Percentiles rank a stretch among this genome's conserved stretches.
phyloP scores from a whole-genome alignment of 2,888 invertebrate genomes.

The Tenthredo mesomela region DNA sequence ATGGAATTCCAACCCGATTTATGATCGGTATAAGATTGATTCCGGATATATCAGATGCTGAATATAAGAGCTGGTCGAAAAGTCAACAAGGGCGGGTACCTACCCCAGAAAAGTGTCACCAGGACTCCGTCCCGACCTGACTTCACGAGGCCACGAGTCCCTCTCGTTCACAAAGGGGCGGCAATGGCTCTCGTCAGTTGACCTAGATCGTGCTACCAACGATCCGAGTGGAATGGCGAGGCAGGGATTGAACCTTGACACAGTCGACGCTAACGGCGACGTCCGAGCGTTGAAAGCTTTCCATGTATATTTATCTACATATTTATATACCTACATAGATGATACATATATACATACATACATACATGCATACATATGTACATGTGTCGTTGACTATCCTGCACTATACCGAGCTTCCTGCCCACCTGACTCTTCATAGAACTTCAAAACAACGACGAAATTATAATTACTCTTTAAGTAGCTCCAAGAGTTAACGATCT shows the following conservation, averaged over 20 bases:
- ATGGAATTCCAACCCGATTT: not conserved
- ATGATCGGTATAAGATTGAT: not conserved
- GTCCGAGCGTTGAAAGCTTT: constrained; percentile 30
- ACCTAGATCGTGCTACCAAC: constrained; percentile 46
- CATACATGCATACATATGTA: not conserved
- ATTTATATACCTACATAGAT: not conserved
- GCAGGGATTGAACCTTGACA: constrained; percentile 45
- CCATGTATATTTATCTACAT: constrained; percentile 1
- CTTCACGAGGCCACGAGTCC: constrained; percentile 36
- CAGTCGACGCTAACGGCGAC: constrained; percentile 24
- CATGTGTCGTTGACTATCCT: constrained; percentile 21
- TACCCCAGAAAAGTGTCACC: constrained; percentile 37
- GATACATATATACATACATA: too few relatives aligned
- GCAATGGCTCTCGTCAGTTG: constrained; percentile 44
- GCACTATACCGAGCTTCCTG: not conserved
- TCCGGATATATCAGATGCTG: not conserved
- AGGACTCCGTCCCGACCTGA: constrained; percentile 21
- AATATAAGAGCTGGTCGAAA: not conserved
- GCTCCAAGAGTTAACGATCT: constrained; percentile 44
- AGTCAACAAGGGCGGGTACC: constrained; percentile 23
- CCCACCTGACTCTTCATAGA: not conserved
- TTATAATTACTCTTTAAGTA: constrained; percentile 37
- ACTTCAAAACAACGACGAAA: constrained; percentile 26
- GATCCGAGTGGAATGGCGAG: constrained; percentile 40
- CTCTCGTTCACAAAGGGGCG: constrained; percentile 37